Conservation (phyloP, 2,113 vertebrate genomes). For the Chlorodrepanis virens region DNA sequence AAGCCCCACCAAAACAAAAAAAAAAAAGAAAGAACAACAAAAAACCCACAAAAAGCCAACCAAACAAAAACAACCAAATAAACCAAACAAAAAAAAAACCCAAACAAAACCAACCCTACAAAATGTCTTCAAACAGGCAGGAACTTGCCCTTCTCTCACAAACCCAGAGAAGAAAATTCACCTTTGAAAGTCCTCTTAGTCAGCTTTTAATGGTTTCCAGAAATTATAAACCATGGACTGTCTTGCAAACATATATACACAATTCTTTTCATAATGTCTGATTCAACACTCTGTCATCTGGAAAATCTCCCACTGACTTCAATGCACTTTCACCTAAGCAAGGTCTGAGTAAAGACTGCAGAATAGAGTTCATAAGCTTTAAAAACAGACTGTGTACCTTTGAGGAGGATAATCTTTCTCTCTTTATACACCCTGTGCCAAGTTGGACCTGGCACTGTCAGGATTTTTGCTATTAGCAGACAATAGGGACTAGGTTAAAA, state of each 20-base stretch:
- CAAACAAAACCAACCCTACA: neutral
- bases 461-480: slow-evolving; percentile 65
- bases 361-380: slow-evolving; percentile 16
- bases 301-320: slow-evolving; percentile 14
- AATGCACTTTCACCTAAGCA: neutral
- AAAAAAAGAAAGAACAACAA: neutral
- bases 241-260: neutral
- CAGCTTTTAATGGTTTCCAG: neutral
- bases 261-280: slow-evolving; percentile 14
- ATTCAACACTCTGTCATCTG: slow-evolving; percentile 38
- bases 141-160: neutral
- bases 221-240: neutral
- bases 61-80: neutral
- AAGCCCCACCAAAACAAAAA: neutral
- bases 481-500: slow-evolving; percentile 62
- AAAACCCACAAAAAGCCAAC: neutral
- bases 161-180: neutral
- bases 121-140: neutral
- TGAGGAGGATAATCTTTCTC: slow-evolving; percentile 39
- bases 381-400: slow-evolving; percentile 22
- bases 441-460: slow-evolving; percentile 53
- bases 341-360: slow-evolving; percentile 11
- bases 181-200: slow-evolving; percentile 17
- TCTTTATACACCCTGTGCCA: slow-evolving; percentile 24
- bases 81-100: neutral